Conservation (phyloP, 2,113 vertebrate genomes). For the Stigmatopora nigra region DNA sequence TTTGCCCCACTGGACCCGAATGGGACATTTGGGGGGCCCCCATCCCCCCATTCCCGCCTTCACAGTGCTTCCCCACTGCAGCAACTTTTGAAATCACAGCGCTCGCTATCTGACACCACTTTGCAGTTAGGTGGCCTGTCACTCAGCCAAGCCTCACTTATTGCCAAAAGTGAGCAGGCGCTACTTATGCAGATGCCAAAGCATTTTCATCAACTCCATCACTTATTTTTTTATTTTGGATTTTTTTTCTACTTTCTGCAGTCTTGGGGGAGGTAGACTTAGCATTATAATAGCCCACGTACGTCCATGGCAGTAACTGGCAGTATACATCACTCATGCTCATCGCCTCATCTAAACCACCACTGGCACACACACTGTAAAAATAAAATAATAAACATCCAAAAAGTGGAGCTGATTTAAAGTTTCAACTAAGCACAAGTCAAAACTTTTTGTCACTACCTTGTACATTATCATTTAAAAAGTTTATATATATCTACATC, state of each 20-base stretch:
- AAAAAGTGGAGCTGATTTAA: too few relatives aligned
- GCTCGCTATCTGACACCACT: constrained; percentile 55
- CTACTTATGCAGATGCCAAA: constrained; percentile 47
- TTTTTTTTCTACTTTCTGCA: constrained; percentile 29
- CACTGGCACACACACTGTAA: background rate
- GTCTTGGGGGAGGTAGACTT: constrained; percentile 18
- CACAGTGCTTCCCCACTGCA: constrained; percentile 21
- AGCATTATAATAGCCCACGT: constrained; percentile 10
- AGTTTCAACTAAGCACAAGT: too few relatives aligned
- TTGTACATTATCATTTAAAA: too few relatives aligned
- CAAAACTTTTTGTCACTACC: too few relatives aligned
- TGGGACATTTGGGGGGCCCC: constrained; percentile 35
- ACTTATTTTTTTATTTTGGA: background rate
- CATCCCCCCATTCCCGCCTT: background rate
- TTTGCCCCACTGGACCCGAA: constrained; percentile 49
- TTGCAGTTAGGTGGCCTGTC: constrained; percentile 53
- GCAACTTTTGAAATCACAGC: constrained; percentile 33
- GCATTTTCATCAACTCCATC: constrained; percentile 39
- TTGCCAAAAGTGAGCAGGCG: constrained; percentile 38
- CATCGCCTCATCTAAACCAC: background rate
- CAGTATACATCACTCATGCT: background rate
- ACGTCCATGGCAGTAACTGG: background rate
- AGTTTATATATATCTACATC: too few relatives aligned
- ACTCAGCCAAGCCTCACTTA: constrained; percentile 53
- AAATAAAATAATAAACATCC: too few relatives aligned